Base-by-base conservation (phyloP, 2,888 invertebrate genomes). In the Sinhomidia bicolor region DNA sequence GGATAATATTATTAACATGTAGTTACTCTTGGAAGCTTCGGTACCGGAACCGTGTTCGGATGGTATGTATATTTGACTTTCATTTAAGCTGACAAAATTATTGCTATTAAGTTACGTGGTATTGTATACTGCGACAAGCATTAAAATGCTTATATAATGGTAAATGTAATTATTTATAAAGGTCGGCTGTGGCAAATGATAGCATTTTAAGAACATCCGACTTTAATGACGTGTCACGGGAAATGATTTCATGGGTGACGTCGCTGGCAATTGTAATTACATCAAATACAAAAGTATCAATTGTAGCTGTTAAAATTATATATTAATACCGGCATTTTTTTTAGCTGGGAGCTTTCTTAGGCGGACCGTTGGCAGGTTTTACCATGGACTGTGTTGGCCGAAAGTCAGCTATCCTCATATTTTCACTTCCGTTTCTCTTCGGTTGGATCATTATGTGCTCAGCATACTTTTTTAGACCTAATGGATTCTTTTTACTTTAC, bases 231-330 rank as follows among this genome's bases (percentile, higher is more conserved):
- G 51, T 89, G 4, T 76, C 95, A 94, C 94, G 94, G 10, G 93
- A 94, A 32, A 93, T 94, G 79, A 93, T 93, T 0, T 95, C 95
- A 0, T 94, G 95, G 93, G 92, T 96, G 3, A 95, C 94, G 0
- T 95, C 95, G 60, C 92, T 95, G 0, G 94, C 89, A 1, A 85
- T 89, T 60, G 89, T 89, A 74, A 89, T 29, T 78, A 47, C 5
- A 78, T 17, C 44, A 14, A 5, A 26, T 26, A 20, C 6, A 44
- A 9, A 41, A 7, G n/a, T n/a, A n/a, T n/a, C n/a, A n/a, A n/a
- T n/a, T n/a, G n/a, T n/a, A n/a, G n/a, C n/a, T 29, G 17, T 32
- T 0, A 36, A 65, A 29, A 5, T n/a, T n/a, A n/a, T n/a, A n/a
- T 36, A 10, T n/a, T 23, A 26, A n/a, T 74, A 23, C 17, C 47